Base-by-base conservation (phyloP, 2,888 invertebrate species). In the Isoperla grammatica region DNA sequence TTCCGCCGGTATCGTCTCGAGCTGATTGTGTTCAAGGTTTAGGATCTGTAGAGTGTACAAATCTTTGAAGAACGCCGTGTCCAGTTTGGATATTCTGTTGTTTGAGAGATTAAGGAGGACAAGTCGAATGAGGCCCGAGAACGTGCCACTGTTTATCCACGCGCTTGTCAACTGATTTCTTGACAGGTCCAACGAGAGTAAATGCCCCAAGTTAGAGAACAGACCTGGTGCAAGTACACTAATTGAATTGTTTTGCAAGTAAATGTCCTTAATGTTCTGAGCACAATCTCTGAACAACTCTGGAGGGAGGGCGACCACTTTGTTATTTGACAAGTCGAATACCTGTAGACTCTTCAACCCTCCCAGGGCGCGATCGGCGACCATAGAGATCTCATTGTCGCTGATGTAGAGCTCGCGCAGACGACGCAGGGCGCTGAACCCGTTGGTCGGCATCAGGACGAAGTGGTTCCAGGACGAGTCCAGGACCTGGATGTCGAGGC, bases 191-290 rank as follows among this genome's bases (percentile, higher is more conserved):
- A 95, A 76, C 1, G 87, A 86, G 67, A 87, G 81, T 66, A 95
- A 78, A 71, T 88, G 90, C 68, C 87, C 87, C 67, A 94, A 78
- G 73, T 90, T 88, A n/a, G 88, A 83, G 71, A 95, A 90, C 57
- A 95, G 79, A 66, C 88, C 88, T 1, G 91, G 89, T 66, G 92
- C 88, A 66, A 95, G 79, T 46, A 88, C 87, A 72, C 87, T 87
- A 68, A 95, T 87, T 19, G 92, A 90, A 79, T 95, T 95, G 76
- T 94, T 94, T 75, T 92, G 90, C 72, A 94, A 77, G 76, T 92
- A 88, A 70, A 95, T 86, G 76, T 94, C 93, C 76, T 88, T 90
- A 68, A 95, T 86, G 63, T 86, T 84, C 65, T 84, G 84, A 56
- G 84, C 79, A 69, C 86, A 83, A 75, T 92, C 91, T 72, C 82